Evolutionary conservation across 2,888 invertebrate species (phyloP).

Genomic region (Clivina fossor): DNA sequence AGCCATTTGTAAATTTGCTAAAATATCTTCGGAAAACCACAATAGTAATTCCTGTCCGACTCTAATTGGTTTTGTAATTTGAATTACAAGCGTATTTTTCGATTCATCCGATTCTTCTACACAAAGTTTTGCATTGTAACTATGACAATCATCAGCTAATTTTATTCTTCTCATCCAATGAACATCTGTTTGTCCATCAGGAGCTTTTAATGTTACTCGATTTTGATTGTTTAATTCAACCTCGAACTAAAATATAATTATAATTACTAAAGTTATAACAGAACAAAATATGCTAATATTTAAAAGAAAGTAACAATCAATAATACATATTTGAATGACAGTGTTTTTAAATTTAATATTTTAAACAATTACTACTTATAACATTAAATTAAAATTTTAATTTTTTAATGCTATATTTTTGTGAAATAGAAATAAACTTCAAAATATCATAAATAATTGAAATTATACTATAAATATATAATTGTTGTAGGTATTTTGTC

Average conservation of each 20-base stretch:
- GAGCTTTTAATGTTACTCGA: conserved; percentile 10
- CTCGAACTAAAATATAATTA: conserved; percentile 20
- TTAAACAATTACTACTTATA: no score
- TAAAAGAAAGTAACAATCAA: no score
- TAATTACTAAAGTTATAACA: no score
- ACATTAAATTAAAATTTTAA: no score
- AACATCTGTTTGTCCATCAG: not conserved
- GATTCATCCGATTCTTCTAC: conserved; percentile 42
- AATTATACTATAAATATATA: no score
- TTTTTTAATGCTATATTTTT: no score
- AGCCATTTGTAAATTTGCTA: conserved; percentile 74
- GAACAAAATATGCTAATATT: no score
- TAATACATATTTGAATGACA: no score
- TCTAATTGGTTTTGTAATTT: conserved; percentile 56
- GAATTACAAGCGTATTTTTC: conserved; percentile 49
- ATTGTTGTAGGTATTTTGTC: no score
- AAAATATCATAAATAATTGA: no score
- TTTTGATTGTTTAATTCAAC: conserved; percentile 19
- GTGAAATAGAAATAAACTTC: no score
- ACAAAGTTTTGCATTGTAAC: conserved; percentile 60
- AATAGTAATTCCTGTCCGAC: conserved; percentile 71
- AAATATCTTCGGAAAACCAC: conserved; percentile 81
- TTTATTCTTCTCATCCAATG: conserved; percentile 51
- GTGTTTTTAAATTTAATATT: no score
- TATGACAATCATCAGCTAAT: conserved; percentile 68